Percentiles rank a stretch among this genome's conserved stretches.
These are phyloP conservation scores for Pegea sp. DNA, from an alignment of 23 tunicate species.

Conservation along the genomic window DNA sequence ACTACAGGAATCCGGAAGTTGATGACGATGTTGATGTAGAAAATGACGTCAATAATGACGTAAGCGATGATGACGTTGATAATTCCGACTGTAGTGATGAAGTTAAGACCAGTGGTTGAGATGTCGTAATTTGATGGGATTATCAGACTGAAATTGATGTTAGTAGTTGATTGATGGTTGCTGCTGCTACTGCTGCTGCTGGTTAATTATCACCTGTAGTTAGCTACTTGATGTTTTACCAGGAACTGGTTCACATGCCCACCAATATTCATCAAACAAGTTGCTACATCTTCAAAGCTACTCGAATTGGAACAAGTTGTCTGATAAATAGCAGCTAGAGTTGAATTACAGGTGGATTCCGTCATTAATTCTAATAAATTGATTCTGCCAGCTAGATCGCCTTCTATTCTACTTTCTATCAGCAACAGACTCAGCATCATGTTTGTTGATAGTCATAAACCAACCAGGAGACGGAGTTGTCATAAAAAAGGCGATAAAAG, in stretches of 20 bases:
- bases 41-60: constrained; percentile 33
- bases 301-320: neutral
- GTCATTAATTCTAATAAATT: neutral
- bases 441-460: neutral
- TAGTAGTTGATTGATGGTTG: too few relatives aligned
- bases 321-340: neutral
- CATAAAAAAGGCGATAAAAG: constrained; percentile 55
- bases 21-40: constrained; percentile 45
- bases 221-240: neutral
- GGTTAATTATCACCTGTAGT: constrained; percentile 1
- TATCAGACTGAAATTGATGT: constrained; percentile 14
- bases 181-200: too few relatives aligned
- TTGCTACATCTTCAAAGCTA: neutral
- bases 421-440: neutral
- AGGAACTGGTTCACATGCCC: neutral
- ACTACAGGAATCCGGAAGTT: constrained; percentile 38
- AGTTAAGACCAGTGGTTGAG: constrained; percentile 15
- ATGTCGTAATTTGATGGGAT: constrained; percentile 57
- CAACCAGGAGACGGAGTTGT: constrained; percentile 52
- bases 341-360: neutral
- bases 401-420: neutral
- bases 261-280: neutral
- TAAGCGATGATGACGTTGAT: constrained; percentile 25
- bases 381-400: neutral
- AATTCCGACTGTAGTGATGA: constrained; percentile 8